phyloP scores from a whole-genome alignment of 2,888 invertebrate species.

The Sinotaia quadrata region DNA sequence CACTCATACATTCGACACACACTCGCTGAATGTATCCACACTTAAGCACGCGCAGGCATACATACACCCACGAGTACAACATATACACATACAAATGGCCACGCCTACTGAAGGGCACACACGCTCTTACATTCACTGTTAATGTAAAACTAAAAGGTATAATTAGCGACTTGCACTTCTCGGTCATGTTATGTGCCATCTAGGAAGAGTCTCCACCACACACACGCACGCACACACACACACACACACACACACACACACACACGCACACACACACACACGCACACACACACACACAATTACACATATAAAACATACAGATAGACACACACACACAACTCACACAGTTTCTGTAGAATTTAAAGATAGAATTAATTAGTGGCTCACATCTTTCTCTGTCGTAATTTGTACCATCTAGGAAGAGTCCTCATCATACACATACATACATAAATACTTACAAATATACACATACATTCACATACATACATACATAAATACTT shows the following conservation, averaged over 20 bases:
- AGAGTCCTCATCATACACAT: not conserved
- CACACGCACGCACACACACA: not conserved
- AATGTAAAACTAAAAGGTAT: no score
- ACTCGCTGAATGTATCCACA: not conserved
- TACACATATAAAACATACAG: not conserved
- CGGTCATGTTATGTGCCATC: not conserved
- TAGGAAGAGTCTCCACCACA: not conserved
- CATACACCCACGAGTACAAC: no score
- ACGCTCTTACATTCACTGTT: no score
- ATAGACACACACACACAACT: not conserved
- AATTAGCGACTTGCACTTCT: not conserved
- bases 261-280: conserved; percentile 9
- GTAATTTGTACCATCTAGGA: not conserved
- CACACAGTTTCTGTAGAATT: no score
- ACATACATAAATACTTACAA: not conserved
- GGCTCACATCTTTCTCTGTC: no score
- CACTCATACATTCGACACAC: conserved; percentile 1
- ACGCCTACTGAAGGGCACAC: no score
- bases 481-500: not conserved
- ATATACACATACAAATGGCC: no score
- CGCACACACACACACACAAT: conserved; percentile 13
- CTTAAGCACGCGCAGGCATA: not conserved
- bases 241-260: not conserved
- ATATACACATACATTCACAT: not conserved
- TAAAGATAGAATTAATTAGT: no score